These are phyloP conservation scores for Limosa lapponica DNA, from an alignment of 2,797 vertebrate genomes.

Conservation along the genomic window DNA sequence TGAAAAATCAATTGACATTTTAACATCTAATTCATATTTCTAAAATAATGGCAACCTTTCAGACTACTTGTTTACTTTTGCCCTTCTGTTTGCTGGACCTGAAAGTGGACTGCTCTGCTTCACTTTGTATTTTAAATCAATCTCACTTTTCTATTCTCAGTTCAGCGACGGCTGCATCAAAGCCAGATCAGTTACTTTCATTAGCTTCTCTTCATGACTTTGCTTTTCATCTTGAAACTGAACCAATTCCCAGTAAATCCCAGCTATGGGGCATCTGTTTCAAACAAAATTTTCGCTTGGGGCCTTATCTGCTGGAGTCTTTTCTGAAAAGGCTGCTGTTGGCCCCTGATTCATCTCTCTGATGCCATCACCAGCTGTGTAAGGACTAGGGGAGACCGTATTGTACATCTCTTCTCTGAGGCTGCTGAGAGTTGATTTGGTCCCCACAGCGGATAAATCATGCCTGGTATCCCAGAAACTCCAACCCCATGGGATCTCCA, in stretches of 20 bases:
- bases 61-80: not conserved
- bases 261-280: not conserved
- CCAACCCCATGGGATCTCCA: not conserved
- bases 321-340: not conserved
- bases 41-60: not conserved
- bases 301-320: not conserved
- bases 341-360: not conserved
- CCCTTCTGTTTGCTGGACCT: not conserved
- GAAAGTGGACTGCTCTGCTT: not conserved
- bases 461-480: not conserved
- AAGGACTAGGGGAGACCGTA: not conserved
- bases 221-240: not conserved
- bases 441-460: rapidly evolving
- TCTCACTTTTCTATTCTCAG: not conserved
- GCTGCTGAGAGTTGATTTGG: not conserved
- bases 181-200: not conserved
- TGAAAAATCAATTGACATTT: constrained; percentile 33
- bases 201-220: not conserved
- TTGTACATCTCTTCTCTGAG: not conserved
- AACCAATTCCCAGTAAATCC: not conserved
- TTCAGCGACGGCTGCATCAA: not conserved
- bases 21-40: not conserved
- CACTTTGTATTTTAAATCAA: not conserved
- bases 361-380: not conserved
- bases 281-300: not conserved